Conservation (phyloP, 1,140 invertebrate genomes). For the Theocolax elegans region DNA sequence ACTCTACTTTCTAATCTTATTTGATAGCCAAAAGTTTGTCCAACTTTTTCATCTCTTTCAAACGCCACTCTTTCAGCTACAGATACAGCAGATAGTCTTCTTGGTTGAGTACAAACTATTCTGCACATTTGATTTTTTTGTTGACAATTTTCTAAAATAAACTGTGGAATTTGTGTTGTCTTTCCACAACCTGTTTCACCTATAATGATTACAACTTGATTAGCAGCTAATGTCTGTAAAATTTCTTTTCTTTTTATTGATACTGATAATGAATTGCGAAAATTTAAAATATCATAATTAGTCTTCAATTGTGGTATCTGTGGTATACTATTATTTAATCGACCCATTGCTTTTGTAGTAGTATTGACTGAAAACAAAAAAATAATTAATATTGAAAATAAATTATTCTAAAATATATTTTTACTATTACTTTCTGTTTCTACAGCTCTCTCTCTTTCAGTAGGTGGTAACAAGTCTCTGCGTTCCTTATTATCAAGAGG, state of each 20-base stretch:
- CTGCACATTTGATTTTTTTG: constrained; percentile 76
- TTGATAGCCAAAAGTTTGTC: constrained; percentile 92
- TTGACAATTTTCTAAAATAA: constrained; percentile 83
- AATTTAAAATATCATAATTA: constrained; percentile 66
- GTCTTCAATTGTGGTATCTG: constrained; percentile 71
- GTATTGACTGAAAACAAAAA: constrained; percentile 61
- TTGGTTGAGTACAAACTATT: constrained; percentile 93
- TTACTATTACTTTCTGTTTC: constrained; percentile 61
- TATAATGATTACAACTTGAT: constrained; percentile 76
- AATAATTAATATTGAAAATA: neutral
- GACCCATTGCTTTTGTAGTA: constrained; percentile 69
- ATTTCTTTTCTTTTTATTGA: constrained; percentile 68
- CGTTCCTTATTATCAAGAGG: constrained; percentile 79
- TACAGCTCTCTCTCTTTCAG: constrained; percentile 64
- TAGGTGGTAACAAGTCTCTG: constrained; percentile 72
- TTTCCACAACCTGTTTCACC: constrained; percentile 91
- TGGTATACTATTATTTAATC: constrained; percentile 73
- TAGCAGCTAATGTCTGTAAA: constrained; percentile 65
- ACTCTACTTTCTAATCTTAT: constrained; percentile 87
- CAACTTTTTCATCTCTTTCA: constrained; percentile 88
- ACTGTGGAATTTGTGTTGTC: constrained; percentile 92
- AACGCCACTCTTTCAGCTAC: constrained; percentile 84
- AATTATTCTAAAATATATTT: neutral
- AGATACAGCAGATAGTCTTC: constrained; percentile 89
- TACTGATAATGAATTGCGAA: constrained; percentile 72